A percentile compares a stretch with the other conserved stretches of the same genome.
phyloP scores from a whole-genome alignment of 2,113 vertebrate species.

The Hippolais icterina region DNA sequence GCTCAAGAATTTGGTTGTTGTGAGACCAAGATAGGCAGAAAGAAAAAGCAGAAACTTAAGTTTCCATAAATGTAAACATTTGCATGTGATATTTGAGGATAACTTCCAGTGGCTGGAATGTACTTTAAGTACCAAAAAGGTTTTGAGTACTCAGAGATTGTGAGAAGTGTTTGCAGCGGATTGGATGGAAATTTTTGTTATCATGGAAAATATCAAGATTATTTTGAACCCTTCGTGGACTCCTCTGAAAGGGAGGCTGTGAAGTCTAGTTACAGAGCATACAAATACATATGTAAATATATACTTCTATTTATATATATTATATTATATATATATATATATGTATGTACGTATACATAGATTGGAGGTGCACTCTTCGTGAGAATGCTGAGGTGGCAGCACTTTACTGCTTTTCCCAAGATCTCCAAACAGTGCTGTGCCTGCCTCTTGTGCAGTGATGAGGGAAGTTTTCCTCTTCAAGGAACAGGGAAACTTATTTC shows the following conservation, averaged over 20 bases:
- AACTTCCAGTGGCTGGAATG: constrained; percentile 18
- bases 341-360: background rate
- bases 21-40: background rate
- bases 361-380: background rate
- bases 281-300: background rate
- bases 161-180: constrained; percentile 23
- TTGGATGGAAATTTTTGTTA: background rate
- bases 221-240: background rate
- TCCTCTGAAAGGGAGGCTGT: background rate
- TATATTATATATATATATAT: background rate
- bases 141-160: constrained; percentile 3
- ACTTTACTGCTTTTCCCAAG: background rate
- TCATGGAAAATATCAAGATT: background rate
- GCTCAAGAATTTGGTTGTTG: background rate
- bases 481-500: background rate
- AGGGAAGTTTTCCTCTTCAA: background rate
- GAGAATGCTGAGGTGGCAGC: background rate
- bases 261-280: background rate
- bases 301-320: background rate
- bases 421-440: background rate
- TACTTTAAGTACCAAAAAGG: background rate
- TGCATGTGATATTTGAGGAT: background rate
- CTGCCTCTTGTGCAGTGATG: background rate
- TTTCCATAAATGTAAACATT: constrained; percentile 13
- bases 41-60: background rate